phyloP scores from a whole-genome alignment of 2,113 vertebrate genomes.

The Triplophysa siluroides region DNA sequence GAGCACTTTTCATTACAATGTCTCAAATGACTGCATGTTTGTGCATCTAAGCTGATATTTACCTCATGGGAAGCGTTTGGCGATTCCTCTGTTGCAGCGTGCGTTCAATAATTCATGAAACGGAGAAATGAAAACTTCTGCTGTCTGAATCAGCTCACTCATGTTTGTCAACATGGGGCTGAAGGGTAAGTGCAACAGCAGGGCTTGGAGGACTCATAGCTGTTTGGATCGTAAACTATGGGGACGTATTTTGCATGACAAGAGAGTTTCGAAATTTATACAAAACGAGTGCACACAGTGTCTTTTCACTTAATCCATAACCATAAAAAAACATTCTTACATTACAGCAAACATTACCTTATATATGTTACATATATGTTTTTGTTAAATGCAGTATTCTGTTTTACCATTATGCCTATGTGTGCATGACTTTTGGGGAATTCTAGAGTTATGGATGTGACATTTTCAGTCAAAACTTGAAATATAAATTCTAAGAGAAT shows the following conservation, averaged over 20 bases:
- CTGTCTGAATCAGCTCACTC: slow-evolving; percentile 19
- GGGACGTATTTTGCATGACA: not conserved
- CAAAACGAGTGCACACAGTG: not conserved
- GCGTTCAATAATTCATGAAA: slow-evolving; percentile 56
- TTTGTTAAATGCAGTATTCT: too few relatives aligned
- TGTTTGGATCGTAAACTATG: not conserved
- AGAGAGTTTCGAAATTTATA: not conserved
- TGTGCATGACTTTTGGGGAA: too few relatives aligned
- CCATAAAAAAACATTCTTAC: too few relatives aligned
- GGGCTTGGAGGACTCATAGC: slow-evolving; percentile 4
- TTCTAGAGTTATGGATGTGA: too few relatives aligned
- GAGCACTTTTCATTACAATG: slow-evolving; percentile 28
- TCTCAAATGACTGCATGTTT: slow-evolving; percentile 48
- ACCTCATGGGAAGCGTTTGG: slow-evolving; percentile 29
- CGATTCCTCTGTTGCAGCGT: slow-evolving; percentile 42
- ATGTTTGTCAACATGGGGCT: slow-evolving; percentile 33
- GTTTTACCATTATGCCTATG: too few relatives aligned
- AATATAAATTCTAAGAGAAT: too few relatives aligned
- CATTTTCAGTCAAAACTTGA: too few relatives aligned
- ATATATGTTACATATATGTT: too few relatives aligned
- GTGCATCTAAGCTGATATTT: slow-evolving; percentile 53
- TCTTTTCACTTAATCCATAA: too few relatives aligned
- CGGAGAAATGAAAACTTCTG: slow-evolving; percentile 42
- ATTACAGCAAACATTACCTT: too few relatives aligned
- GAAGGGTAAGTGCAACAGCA: slow-evolving; percentile 6